Evolutionary conservation across 2,797 vertebrate species (phyloP), one percentile per base, ranked within the genome.

Genomic region (Fistularia tabacaria): DNA sequence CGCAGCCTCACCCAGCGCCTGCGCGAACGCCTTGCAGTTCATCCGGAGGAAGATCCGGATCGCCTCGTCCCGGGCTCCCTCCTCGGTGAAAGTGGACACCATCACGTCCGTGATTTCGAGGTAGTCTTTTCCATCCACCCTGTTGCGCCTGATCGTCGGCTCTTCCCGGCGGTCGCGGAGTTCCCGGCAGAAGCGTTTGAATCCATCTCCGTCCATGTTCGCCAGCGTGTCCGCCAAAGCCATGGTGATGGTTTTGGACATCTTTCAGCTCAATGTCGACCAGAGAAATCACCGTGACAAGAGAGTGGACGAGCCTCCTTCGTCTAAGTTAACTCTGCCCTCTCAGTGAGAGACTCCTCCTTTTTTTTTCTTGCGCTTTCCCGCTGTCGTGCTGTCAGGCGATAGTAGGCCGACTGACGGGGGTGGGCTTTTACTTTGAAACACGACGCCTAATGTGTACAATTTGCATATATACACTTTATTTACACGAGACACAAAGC

Each of bases 401-500:
- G n/a, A n/a, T n/a, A n/a, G n/a, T n/a, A n/a, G n/a, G n/a, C n/a
- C n/a, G n/a, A n/a, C n/a, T n/a, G n/a, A n/a, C n/a, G n/a, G n/a
- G n/a, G n/a, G n/a, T n/a, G n/a, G n/a, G n/a, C n/a, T n/a, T n/a
- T n/a, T n/a, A n/a, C n/a, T n/a, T n/a, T n/a, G n/a, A n/a, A n/a
- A n/a, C n/a, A n/a, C n/a, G n/a, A n/a, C n/a, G n/a, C n/a, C n/a
- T n/a, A n/a, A n/a, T n/a, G n/a, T n/a, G n/a, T n/a, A n/a, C 43
- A 63, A 45, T 45, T 25, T 37, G 54, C 53, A 69, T 61, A 70
- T 78, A 25, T 76, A 83, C 57, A 74, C 15, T 85, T 88, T 89
- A 88, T 88, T 89, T 86, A 88, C 80, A 90, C 48, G 42, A 49
- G 53, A 73, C 1, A 54, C 43, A 57, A 25, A 5, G 25, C 25